phyloP scores from a whole-genome alignment of 2,113 vertebrate genomes.

The Cyprinodon brontotheroides region DNA sequence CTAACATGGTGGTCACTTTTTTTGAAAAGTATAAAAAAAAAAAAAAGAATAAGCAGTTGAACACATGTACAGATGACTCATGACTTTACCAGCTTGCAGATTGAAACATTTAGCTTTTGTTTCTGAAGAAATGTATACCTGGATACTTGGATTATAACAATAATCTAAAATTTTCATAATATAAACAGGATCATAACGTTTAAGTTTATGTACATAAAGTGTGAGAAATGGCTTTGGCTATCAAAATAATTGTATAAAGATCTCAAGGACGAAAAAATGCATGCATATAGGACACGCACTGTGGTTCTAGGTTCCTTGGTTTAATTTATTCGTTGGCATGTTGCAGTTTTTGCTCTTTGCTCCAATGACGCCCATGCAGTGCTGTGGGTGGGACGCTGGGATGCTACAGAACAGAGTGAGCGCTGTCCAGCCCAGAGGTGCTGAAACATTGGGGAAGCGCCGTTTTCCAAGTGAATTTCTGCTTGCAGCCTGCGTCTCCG shows the following conservation, averaged over 20 bases:
- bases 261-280: not conserved
- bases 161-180: not conserved
- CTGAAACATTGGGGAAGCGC: conserved; percentile 76
- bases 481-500: not conserved
- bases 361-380: conserved; percentile 40
- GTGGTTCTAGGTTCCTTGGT: not conserved
- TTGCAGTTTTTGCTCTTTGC: conserved; percentile 6
- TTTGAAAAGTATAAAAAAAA: not conserved
- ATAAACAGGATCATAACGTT: not conserved
- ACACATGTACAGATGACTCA: conserved; percentile 29
- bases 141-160: not conserved
- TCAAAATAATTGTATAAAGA: not conserved
- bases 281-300: not conserved
- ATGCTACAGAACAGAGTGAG: conserved; percentile 44
- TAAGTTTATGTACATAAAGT: not conserved
- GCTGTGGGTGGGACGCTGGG: conserved; percentile 57
- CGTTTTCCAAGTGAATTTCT: conserved; percentile 31
- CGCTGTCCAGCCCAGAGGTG: conserved; percentile 82
- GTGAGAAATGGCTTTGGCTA: not conserved
- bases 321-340: not conserved
- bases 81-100: conserved; percentile 3
- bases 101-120: not conserved
- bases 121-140: not conserved
- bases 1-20: not conserved
- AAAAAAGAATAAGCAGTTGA: not conserved